A percentile compares a stretch with the other conserved stretches of the same genome.
These are phyloP conservation scores for Ophonus ardosiacus DNA, from an alignment of 2,888 invertebrate species.

Conservation along the genomic window DNA sequence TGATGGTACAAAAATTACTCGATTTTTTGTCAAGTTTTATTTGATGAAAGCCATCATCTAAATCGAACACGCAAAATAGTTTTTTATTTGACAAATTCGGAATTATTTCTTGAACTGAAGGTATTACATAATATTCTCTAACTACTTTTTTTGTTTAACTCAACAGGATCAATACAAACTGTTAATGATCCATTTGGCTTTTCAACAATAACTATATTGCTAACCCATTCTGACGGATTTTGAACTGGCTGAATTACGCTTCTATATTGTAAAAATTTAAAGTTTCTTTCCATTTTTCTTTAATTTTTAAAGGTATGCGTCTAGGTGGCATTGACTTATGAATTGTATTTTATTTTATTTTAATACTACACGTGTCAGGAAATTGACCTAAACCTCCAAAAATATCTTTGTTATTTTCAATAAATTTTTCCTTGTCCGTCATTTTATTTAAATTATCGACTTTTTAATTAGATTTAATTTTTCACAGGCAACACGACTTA, in stretches of 20 bases:
- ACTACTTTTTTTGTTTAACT: background rate
- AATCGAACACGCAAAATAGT: background rate
- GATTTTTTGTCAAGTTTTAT: conserved; percentile 6
- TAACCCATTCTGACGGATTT: too few species aligned
- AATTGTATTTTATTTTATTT: conserved; percentile 21
- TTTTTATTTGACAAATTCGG: background rate
- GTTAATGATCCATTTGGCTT: background rate
- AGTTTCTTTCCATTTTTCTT: background rate
- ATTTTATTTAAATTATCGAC: background rate
- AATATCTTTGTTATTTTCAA: background rate
- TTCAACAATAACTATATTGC: conserved; percentile 10
- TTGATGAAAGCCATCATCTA: background rate
- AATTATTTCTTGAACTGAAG: background rate
- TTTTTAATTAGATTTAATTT: background rate
- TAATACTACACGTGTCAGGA: background rate
- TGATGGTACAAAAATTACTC: background rate
- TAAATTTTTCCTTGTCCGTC: background rate
- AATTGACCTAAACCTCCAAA: conserved; percentile 8
- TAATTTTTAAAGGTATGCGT: background rate
- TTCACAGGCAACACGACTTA: background rate
- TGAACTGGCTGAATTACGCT: too few species aligned
- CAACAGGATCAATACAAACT: background rate
- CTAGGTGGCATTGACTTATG: background rate
- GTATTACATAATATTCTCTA: background rate
- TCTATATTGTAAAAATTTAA: background rate